Conservation (phyloP, 2,113 vertebrate species). For the Nanorana parkeri region DNA sequence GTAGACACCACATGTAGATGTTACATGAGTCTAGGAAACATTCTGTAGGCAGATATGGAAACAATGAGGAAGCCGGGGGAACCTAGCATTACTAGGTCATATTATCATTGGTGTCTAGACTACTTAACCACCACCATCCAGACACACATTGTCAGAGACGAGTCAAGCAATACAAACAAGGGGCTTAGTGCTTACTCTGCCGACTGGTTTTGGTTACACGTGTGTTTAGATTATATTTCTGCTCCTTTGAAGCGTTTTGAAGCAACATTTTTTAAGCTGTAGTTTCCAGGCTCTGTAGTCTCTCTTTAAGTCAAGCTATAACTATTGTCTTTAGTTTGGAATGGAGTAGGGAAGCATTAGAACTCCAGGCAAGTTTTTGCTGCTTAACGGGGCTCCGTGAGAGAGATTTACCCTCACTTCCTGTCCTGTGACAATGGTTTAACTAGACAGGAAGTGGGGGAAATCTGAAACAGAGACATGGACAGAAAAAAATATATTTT, state of each 20-base stretch:
- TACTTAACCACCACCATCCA: constrained; percentile 79
- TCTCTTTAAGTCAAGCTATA: not conserved
- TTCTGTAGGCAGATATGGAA: constrained; percentile 77
- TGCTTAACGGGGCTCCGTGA: too few species aligned
- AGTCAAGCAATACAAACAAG: constrained; percentile 41
- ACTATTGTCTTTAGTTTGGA: too few species aligned
- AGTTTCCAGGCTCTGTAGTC: not conserved
- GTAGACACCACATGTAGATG: constrained; percentile 68
- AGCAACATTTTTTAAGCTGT: not conserved
- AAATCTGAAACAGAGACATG: too few species aligned
- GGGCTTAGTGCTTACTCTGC: constrained; percentile 7
- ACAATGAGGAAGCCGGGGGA: constrained; percentile 74
- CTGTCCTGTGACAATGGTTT: too few species aligned
- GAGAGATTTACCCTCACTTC: too few species aligned
- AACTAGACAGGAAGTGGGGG: too few species aligned
- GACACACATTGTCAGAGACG: constrained; percentile 65
- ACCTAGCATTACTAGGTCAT: constrained; percentile 78
- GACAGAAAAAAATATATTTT: too few species aligned
- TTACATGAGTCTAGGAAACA: constrained; percentile 72
- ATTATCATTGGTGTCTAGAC: constrained; percentile 83
- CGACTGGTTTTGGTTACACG: constrained; percentile 10
- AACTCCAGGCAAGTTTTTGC: too few species aligned
- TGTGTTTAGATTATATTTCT: constrained; percentile 36
- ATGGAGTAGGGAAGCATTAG: too few species aligned
- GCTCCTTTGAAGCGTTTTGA: constrained; percentile 20